Base-by-base conservation (phyloP, 1,140 invertebrate genomes). In the Chrysoperla carnea region DNA sequence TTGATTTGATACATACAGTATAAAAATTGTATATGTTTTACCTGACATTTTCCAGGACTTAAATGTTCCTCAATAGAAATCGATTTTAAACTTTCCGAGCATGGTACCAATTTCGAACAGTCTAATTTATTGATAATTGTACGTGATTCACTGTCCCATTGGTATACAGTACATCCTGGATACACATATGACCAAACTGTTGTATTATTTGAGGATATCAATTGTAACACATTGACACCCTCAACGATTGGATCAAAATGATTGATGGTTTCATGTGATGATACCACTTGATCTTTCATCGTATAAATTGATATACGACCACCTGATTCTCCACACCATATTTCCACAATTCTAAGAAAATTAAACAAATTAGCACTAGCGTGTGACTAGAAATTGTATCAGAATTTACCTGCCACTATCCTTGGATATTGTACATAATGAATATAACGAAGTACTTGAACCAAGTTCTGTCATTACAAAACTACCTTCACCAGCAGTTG, bases 51-150 rank as follows among this genome's bases (percentile, higher is more conserved):
- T 28, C 79, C 80, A 4, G 76, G 76, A 37, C 76, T 84, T 0
- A 88, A 67, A 55, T 83, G 80, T 52, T 91, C 85, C 59, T 94
- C 89, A 48, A 92, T 85, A 29, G 84, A 81, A 43, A 92, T 91
- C 9, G 87, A 90, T 53, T 89, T 84, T 11, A 94, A 62, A 52
- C 84, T 89, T 60, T 94, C 89, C 2, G 85, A 90, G 55, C 87
- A 91, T 11, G 89, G 89, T 40, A 84, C 78, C 41, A 94, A 64
- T 62, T 92, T 92, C 2, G 85, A 89, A 66, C 88, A 91, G 61
- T 94, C 88, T 37, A 94, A 63, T 50, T 85, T 81, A 50, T 85
- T 84, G 2, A 81, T 58, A 43, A 87, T 76, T 15, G 61, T 65
- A 48, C 76, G 72, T 0, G 67, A 68, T 23, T 60, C 55, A 11